Evolutionary conservation across 2,113 vertebrate genomes (phyloP).

Genomic region (Prunella himalayana): DNA sequence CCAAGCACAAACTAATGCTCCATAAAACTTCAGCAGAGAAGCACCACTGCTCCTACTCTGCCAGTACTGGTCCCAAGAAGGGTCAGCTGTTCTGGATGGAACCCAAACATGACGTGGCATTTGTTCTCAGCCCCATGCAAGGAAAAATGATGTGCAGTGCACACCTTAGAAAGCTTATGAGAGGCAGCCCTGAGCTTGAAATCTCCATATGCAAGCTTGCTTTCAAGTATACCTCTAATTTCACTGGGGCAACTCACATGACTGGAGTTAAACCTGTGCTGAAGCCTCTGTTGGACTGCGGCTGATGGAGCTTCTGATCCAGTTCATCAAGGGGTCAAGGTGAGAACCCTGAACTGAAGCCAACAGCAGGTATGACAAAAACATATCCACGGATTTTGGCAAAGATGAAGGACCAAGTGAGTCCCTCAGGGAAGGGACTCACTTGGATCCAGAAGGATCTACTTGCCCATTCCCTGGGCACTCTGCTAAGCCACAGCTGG

Average conservation of each 20-base stretch:
- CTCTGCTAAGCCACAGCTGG: neutral
- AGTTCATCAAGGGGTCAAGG: neutral
- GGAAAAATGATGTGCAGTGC: neutral
- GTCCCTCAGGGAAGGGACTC: neutral
- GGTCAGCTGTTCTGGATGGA: neutral
- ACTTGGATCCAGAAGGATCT: neutral
- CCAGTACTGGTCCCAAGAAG: neutral
- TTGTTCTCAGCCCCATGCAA: neutral
- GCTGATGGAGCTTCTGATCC: neutral
- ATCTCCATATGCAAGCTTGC: neutral
- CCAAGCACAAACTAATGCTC: neutral
- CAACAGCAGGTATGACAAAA: neutral
- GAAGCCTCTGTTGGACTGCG: rapidly evolving
- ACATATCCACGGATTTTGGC: neutral
- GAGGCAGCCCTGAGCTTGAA: neutral
- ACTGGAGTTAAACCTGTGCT: neutral
- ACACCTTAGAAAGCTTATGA: neutral
- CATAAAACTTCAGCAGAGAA: neutral
- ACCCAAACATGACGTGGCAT: rapidly evolving
- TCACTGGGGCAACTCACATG: neutral
- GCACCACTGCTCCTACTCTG: neutral
- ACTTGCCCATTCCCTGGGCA: neutral
- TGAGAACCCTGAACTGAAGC: neutral
- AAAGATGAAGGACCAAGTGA: neutral
- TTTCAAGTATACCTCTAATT: neutral